Evolutionary conservation across 2,888 invertebrate species (phyloP), one percentile per base, ranked within the genome.

Genomic region (Parnassius orleans): DNA sequence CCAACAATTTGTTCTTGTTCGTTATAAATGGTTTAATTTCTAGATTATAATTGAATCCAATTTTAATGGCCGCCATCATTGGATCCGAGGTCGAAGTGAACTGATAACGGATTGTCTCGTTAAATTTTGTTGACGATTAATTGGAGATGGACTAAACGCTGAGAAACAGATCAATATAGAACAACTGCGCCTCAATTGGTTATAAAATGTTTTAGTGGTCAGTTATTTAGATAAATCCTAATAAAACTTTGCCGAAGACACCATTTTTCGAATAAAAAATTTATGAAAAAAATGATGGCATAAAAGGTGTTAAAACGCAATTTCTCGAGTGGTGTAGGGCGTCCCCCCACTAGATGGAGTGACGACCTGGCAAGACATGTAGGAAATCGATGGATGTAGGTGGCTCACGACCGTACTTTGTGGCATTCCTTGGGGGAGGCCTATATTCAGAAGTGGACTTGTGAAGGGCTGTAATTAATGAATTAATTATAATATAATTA

Each of bases 81-180:
- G 60, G 56, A 64, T 53, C 57, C 63, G 63, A 55, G 59, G 59
- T 53, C 60, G 56, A 42, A 15, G 57, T 48, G 42, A 56, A 65
- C 67, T 67, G 71, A 70, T 77, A 77, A 79, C 76, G 74, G 76
- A 79, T 78, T 68, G 73, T 70, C 69, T 72, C 73, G 75, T 76
- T 76, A 76, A 78, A 77, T 77, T 78, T 77, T 72, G 76, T 77
- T 75, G 68, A 70, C 69, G 72, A 69, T 75, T 70, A 78, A 79
- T 76, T 78, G 74, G 67, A 71, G 67, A 67, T 61, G 61, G 55
- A 64, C 66, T 68, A 67, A 71, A 66, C 61, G 66, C 65, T 60
- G 64, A 57, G 65, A 62, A 64, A 59, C 56, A 58, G 63, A 68
- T 64, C 65, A 57, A 53, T 42, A 47, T 19, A 33, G 33, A 55